Conservation (phyloP, 2,113 vertebrate species). For the Ptychochromis oligacanthus region DNA sequence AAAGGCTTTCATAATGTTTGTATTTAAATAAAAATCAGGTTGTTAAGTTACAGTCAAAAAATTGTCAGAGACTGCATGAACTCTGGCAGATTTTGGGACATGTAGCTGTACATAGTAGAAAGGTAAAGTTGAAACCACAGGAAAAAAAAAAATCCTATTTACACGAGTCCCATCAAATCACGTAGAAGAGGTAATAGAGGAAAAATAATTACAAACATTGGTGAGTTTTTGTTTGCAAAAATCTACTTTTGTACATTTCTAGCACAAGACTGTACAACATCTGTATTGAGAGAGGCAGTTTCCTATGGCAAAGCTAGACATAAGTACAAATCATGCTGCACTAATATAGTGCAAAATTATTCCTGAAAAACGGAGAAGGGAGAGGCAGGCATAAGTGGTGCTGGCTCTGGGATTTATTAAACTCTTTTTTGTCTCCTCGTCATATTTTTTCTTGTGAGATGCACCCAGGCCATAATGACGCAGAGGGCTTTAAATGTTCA, state of each 20-base stretch:
- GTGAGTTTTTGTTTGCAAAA: slow-evolving; percentile 70
- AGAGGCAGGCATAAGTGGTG: slow-evolving; percentile 82
- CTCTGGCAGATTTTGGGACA: slow-evolving; percentile 74
- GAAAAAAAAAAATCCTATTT: slow-evolving; percentile 55
- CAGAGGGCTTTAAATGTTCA: background rate
- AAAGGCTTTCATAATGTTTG: background rate
- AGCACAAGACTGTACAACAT: slow-evolving; percentile 84
- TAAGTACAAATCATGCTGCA: slow-evolving; percentile 95
- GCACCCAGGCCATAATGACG: slow-evolving; percentile 9
- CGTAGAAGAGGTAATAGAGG: slow-evolving; percentile 80
- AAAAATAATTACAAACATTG: slow-evolving; percentile 70
- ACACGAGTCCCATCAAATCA: slow-evolving; percentile 73
- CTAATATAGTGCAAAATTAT: slow-evolving; percentile 99
- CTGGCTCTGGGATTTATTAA: slow-evolving; percentile 15
- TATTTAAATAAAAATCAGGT: slow-evolving; percentile 72
- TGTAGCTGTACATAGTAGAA: slow-evolving; percentile 75
- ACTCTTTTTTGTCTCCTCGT: background rate
- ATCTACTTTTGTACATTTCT: slow-evolving; percentile 79
- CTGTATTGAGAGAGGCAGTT: slow-evolving; percentile 90
- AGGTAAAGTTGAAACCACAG: slow-evolving; percentile 56
- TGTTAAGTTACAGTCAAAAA: slow-evolving; percentile 74
- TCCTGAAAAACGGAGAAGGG: slow-evolving; percentile 78
- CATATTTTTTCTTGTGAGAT: background rate
- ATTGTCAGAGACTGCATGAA: slow-evolving; percentile 56
- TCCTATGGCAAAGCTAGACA: slow-evolving; percentile 90